Percentiles rank a stretch among this genome's conserved stretches.
These are phyloP conservation scores for Acestrorhynchus altus DNA, from an alignment of 2,797 vertebrate species.

Conservation along the genomic window DNA sequence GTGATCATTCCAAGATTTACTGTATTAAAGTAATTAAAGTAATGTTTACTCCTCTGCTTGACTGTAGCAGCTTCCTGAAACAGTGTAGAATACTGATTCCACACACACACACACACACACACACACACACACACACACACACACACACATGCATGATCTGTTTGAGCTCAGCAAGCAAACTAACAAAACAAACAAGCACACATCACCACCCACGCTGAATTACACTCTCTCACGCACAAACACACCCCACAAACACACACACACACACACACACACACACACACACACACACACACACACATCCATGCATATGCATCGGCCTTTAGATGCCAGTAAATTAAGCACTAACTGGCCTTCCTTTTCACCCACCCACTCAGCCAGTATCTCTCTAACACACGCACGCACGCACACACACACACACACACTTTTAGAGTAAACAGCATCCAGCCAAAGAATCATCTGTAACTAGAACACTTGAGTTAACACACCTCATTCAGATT, in stretches of 20 bases:
- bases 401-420: neutral
- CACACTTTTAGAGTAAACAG: neutral
- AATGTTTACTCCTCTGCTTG: neutral
- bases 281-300: conserved; percentile 4
- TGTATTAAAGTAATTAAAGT: too few relatives aligned
- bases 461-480: neutral
- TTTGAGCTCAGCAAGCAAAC: conserved; percentile 22
- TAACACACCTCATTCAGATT: too few relatives aligned
- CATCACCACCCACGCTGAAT: conserved; percentile 20
- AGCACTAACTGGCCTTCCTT: conserved; percentile 14
- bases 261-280: conserved; percentile 5
- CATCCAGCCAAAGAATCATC: neutral
- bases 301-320: conserved; percentile 36
- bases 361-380: conserved; percentile 7
- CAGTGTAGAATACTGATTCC: neutral
- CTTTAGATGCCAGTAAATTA: conserved; percentile 29
- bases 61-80: neutral
- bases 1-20: too few relatives aligned
- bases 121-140: neutral
- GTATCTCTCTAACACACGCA: neutral
- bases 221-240: conserved; percentile 1
- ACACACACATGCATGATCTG: conserved; percentile 18
- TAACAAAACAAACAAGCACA: conserved; percentile 32
- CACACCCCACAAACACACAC: conserved; percentile 19
- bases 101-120: conserved; percentile 12